phyloP scores from a whole-genome alignment of 1,140 invertebrate species.

The Ostrea edulis region DNA sequence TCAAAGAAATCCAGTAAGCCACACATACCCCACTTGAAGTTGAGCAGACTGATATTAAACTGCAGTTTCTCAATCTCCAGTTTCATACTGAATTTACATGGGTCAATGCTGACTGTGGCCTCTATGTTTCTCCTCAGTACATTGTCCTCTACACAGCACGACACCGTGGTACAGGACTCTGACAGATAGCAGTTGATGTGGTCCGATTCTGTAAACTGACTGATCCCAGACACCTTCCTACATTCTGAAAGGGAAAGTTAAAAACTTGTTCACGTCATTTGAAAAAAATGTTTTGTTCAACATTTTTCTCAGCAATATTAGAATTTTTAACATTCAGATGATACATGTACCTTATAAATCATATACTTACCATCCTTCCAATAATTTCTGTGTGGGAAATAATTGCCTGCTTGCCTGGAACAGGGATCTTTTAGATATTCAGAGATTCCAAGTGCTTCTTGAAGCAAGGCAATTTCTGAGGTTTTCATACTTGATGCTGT shows the following conservation, averaged over 20 bases:
- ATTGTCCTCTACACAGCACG: not conserved
- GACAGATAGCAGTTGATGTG: slow-evolving; percentile 27
- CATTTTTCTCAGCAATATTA: not conserved
- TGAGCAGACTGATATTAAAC: slow-evolving; percentile 21
- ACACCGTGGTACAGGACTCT: not conserved
- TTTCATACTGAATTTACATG: slow-evolving; percentile 43
- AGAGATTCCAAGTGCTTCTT: not conserved
- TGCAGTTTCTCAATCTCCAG: slow-evolving; percentile 27
- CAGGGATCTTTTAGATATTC: slow-evolving; percentile 7
- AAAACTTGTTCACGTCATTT: not conserved
- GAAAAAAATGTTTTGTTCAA: not conserved
- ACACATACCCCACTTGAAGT: slow-evolving; percentile 10
- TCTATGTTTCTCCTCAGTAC: not conserved
- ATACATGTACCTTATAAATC: not conserved
- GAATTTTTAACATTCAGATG: not conserved
- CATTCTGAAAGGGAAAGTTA: slow-evolving; percentile 10
- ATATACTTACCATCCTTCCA: slow-evolving; percentile 5
- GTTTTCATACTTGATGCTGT: slow-evolving; percentile 16
- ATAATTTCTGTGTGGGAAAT: slow-evolving; percentile 3
- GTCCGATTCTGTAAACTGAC: not conserved
- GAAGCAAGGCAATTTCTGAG: slow-evolving; percentile 19
- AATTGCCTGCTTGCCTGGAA: not conserved
- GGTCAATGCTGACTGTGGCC: not conserved
- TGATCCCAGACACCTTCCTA: not conserved
- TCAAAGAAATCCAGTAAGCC: not conserved